Evolutionary conservation across 92 coral and sea anemone species (phyloP), one percentile per base, ranked within the genome.

Genomic region (Diadumene lineata): DNA sequence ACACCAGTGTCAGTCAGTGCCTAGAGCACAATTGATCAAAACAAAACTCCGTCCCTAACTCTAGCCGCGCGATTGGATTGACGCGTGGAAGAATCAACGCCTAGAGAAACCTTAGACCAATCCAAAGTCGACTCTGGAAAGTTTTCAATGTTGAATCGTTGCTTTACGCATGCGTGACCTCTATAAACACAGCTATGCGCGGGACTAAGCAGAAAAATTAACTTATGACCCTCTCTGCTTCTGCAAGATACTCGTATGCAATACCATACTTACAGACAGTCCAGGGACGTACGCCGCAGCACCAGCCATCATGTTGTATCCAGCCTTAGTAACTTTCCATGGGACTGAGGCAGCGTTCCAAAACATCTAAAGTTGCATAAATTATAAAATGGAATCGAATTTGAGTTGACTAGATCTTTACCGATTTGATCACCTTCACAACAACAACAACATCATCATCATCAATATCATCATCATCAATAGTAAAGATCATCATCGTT

Each of bases 241-340:
- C 51, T 44, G 51, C 51, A 44, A 44, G n/a, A n/a, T n/a, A n/a
- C 48, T 6, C 48, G 48, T 38, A 4, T 38, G 6, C 48, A 4
- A 38, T 38, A 4, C 48, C 48, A 4, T 38, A 60, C 79, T 76
- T 64, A 76, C 81, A 53, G 81, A 76, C 31, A 76, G 21, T 22
- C 73, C 81, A 16, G 81, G 73, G 11, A 76, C 48, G 24, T 19
- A 7, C 18, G 80, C 43, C 43, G 62, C 24, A 63, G 60, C 43
- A 21, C 73, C 81, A 50, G 60, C 27, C 29, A 69, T 30, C 17
- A 76, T 18, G 27, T 76, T 53, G 64, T 63, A 60, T 29, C 81
- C 73, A 21, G 66, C 51, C 29, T 65, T 66, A 10, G 81, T 76
- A 21, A 55, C 72, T 32, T 64, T 29, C 81, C 81, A 76, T 7